phyloP scores from a whole-genome alignment of 2,797 vertebrate genomes.

The Gymnoscopelus braueri region DNA sequence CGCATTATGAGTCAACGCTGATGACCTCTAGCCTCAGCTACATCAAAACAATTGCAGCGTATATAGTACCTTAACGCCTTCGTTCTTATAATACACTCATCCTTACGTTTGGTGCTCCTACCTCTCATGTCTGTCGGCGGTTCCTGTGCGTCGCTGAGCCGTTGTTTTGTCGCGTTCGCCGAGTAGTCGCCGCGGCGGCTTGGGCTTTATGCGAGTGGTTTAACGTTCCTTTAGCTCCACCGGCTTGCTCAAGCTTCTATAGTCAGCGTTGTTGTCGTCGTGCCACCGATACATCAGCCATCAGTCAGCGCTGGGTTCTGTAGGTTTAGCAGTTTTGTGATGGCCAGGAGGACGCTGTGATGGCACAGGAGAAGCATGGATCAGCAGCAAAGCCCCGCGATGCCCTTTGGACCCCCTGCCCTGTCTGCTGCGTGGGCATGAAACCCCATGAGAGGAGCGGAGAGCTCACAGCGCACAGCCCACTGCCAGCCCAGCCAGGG shows the following conservation, averaged over 20 bases:
- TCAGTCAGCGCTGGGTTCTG: slow-evolving; percentile 35
- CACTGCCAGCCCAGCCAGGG: slow-evolving; percentile 65
- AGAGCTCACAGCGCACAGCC: slow-evolving; percentile 68
- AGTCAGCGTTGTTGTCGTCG: slow-evolving; percentile 31
- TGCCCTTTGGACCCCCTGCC: slow-evolving; percentile 62
- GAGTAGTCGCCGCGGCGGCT: too few relatives aligned
- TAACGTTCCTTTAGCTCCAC: slow-evolving; percentile 58
- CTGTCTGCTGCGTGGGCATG: slow-evolving; percentile 54
- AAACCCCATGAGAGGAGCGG: slow-evolving; percentile 71
- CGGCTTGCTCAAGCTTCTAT: slow-evolving; percentile 37
- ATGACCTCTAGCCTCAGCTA: too few relatives aligned
- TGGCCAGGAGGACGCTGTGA: slow-evolving; percentile 18
- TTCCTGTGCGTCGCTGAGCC: slow-evolving; percentile 19
- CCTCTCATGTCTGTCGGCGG: slow-evolving; percentile 81
- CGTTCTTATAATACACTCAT: slow-evolving; percentile 1
- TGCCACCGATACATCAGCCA: slow-evolving; percentile 63
- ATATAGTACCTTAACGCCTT: too few relatives aligned
- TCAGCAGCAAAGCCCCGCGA: slow-evolving; percentile 50
- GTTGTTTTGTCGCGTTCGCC: too few relatives aligned
- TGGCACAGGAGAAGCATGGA: slow-evolving; percentile 33
- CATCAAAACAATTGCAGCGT: too few relatives aligned
- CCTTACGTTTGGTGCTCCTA: slow-evolving; percentile 60
- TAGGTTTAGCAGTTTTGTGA: slow-evolving; percentile 3
- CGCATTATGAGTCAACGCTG: too few relatives aligned
- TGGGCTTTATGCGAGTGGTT: slow-evolving; percentile 23